These are phyloP conservation scores for Pinctada fucata DNA, from an alignment of 2,888 invertebrate genomes.

Conservation along the genomic window DNA sequence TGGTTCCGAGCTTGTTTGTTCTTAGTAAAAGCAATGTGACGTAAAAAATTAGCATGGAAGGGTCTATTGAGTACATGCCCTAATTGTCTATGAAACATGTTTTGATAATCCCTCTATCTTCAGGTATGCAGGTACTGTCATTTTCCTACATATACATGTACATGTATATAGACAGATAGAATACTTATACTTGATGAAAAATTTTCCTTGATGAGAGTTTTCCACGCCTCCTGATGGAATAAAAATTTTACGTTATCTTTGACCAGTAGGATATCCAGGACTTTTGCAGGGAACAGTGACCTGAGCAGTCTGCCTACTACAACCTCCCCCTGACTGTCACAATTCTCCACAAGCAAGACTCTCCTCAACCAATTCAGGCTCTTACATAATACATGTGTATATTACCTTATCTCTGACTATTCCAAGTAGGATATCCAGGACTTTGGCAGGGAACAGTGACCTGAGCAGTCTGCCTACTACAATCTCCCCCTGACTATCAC, in stretches of 20 bases:
- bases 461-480: conserved; percentile 17
- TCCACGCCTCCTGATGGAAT: too few species aligned
- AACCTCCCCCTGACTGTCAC: background rate
- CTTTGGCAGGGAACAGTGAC: conserved; percentile 50
- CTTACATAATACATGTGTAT: background rate
- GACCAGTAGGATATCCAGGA: conserved; percentile 56
- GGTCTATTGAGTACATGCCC: too few species aligned
- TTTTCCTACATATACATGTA: too few species aligned
- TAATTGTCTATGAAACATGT: too few species aligned
- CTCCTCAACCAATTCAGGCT: conserved; percentile 40
- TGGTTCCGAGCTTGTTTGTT: too few species aligned
- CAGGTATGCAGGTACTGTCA: too few species aligned
- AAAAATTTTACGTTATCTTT: conserved; percentile 54
- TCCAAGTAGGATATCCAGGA: conserved; percentile 58
- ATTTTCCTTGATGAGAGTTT: too few species aligned
- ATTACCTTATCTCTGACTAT: conserved; percentile 60
- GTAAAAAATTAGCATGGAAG: too few species aligned
- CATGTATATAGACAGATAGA: too few species aligned
- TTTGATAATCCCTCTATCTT: too few species aligned
- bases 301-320: conserved; percentile 17
- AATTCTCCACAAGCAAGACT: conserved; percentile 37
- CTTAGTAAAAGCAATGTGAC: too few species aligned
- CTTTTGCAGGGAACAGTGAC: conserved; percentile 50
- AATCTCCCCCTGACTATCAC: background rate
- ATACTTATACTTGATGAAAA: too few species aligned